phyloP scores from a whole-genome alignment of 2,113 vertebrate genomes.

The Brachyistius frenatus region DNA sequence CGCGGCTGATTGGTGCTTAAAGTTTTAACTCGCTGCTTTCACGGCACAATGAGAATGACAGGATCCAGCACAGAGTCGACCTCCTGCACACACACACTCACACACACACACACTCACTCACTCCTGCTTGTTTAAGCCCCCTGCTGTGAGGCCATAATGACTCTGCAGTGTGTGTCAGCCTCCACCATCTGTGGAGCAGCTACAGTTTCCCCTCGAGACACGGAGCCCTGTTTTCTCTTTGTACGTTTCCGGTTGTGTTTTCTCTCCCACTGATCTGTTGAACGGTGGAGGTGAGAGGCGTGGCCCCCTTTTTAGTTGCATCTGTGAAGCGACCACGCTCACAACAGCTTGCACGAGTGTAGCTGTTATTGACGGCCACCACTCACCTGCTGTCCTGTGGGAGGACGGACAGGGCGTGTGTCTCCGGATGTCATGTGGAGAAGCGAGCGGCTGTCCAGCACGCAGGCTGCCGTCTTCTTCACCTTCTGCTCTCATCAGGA shows the following conservation, averaged over 20 bases:
- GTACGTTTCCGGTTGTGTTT: conserved; percentile 46
- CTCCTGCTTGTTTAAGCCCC: conserved; percentile 41
- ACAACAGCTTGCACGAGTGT: conserved; percentile 31
- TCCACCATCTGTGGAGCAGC: conserved; percentile 66
- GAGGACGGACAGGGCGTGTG: background rate
- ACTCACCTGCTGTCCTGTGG: conserved; percentile 32
- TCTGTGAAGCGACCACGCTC: conserved; percentile 6
- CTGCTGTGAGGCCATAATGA: conserved; percentile 52
- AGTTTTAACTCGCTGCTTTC: conserved; percentile 25
- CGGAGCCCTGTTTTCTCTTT: conserved; percentile 12
- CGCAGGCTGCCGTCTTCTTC: too few species aligned
- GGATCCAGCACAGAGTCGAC: conserved; percentile 5
- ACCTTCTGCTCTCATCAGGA: conserved; percentile 1
- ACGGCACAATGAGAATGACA: conserved; percentile 1
- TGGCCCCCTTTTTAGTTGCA: conserved; percentile 50
- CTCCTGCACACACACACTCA: background rate
- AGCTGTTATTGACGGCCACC: conserved; percentile 46
- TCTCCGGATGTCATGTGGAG: conserved; percentile 30
- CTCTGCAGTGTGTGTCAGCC: conserved; percentile 32
- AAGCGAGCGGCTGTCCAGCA: too few species aligned
- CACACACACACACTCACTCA: conserved; percentile 5
- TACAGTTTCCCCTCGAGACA: conserved; percentile 26
- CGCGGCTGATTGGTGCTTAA: conserved; percentile 24
- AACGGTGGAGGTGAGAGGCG: conserved; percentile 46
- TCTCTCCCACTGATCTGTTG: conserved; percentile 39